phyloP scores from a whole-genome alignment of 2,797 vertebrate species.

The Rhadinocentrus ornatus region DNA sequence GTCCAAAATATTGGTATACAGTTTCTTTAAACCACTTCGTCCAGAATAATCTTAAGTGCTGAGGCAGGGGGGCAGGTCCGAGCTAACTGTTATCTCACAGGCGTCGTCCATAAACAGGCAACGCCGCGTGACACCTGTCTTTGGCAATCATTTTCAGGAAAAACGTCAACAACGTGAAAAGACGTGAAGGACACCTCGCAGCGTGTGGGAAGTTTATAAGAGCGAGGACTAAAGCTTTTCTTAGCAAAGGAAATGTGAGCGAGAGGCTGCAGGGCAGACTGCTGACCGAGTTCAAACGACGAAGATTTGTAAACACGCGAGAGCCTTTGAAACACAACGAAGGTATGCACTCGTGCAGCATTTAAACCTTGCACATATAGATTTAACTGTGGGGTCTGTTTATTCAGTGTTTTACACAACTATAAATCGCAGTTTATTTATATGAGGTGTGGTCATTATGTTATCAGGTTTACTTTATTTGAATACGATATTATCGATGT shows the following conservation, averaged over 20 bases:
- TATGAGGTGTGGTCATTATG: slow-evolving; percentile 22
- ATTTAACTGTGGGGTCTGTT: not conserved
- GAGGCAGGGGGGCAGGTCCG: slow-evolving; percentile 7
- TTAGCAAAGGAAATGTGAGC: slow-evolving; percentile 34
- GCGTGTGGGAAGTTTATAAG: slow-evolving; percentile 31
- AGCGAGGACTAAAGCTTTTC: slow-evolving; percentile 10
- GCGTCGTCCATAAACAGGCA: slow-evolving; percentile 36
- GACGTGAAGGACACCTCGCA: slow-evolving; percentile 30
- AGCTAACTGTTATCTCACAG: not conserved
- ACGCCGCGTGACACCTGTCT: slow-evolving; percentile 28
- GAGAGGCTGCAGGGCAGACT: slow-evolving; percentile 32
- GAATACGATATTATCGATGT: not conserved
- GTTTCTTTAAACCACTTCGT: slow-evolving; percentile 45
- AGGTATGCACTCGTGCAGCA: slow-evolving; percentile 36
- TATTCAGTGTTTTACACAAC: not conserved
- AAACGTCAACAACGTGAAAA: slow-evolving; percentile 36
- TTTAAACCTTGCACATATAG: not conserved
- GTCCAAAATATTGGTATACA: slow-evolving; percentile 62
- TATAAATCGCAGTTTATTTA: slow-evolving; percentile 18
- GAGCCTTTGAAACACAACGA: not conserved
- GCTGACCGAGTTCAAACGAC: slow-evolving; percentile 7
- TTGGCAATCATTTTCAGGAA: not conserved
- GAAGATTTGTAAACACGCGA: slow-evolving; percentile 27
- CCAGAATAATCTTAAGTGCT: slow-evolving; percentile 54
- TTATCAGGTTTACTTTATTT: not conserved